phyloP scores from a whole-genome alignment of 2,797 vertebrate genomes.

The Peromyscus eremicus region DNA sequence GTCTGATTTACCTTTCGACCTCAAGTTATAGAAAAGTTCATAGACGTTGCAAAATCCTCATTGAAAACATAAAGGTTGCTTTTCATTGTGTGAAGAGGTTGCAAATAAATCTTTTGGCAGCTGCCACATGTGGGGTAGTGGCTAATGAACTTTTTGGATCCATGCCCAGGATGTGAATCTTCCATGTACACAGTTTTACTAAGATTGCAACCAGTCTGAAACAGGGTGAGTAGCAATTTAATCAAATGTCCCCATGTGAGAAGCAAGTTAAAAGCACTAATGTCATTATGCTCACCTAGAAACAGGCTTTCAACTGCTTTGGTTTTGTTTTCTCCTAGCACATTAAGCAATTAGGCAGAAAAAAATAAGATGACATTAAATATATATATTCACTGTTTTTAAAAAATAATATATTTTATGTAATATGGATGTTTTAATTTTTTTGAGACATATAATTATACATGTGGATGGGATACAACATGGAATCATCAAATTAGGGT shows the following conservation, averaged over 20 bases:
- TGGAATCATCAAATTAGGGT: background rate
- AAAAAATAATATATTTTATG: background rate
- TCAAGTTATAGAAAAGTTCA: slow-evolving; percentile 62
- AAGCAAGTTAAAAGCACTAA: slow-evolving; percentile 50
- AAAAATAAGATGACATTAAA: background rate
- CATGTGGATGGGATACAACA: background rate
- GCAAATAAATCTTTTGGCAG: slow-evolving; percentile 70
- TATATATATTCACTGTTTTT: background rate
- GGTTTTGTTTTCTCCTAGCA: background rate
- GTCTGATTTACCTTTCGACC: slow-evolving; percentile 63
- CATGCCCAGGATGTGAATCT: slow-evolving; percentile 55
- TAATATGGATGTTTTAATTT: background rate
- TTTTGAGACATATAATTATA: background rate
- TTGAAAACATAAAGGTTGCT: slow-evolving; percentile 67
- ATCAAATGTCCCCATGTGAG: slow-evolving; percentile 47
- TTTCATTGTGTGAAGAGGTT: slow-evolving; percentile 59
- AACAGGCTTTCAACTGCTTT: background rate
- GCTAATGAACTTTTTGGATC: slow-evolving; percentile 72
- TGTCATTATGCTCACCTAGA: slow-evolving; percentile 18
- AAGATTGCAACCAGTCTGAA: slow-evolving; percentile 59
- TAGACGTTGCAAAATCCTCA: slow-evolving; percentile 44
- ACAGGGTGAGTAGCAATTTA: slow-evolving; percentile 41
- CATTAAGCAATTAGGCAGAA: background rate
- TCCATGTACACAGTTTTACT: slow-evolving; percentile 35
- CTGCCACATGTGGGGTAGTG: slow-evolving; percentile 9